Evolutionary conservation across 2,113 vertebrate species (phyloP).

Genomic region (Triplophysa dalaica): DNA sequence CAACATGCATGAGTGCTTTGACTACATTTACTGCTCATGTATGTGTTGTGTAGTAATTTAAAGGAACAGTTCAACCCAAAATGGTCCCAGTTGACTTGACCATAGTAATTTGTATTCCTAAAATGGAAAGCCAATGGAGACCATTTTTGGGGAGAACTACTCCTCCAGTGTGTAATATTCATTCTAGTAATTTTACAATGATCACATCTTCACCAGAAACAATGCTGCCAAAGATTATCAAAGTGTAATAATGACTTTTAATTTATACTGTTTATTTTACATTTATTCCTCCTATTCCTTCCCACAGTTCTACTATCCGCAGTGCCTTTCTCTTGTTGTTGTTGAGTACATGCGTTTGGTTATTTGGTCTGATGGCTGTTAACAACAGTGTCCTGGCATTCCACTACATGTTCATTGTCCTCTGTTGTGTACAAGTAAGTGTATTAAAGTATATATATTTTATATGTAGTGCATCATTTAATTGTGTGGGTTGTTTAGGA

Average conservation of each 20-base stretch:
- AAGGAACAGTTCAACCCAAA: too few relatives aligned
- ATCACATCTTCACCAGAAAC: not conserved
- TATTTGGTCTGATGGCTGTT: constrained; percentile 96
- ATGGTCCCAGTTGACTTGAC: too few relatives aligned
- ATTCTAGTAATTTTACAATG: not conserved
- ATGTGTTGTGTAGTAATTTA: too few relatives aligned
- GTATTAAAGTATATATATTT: not conserved
- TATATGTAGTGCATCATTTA: too few relatives aligned
- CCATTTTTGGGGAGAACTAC: too few relatives aligned
- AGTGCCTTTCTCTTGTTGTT: constrained; percentile 93
- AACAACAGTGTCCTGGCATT: constrained; percentile 98
- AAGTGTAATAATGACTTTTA: not conserved
- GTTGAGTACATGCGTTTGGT: constrained; percentile 92
- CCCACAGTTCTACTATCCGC: constrained; percentile 84
- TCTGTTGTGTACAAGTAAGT: constrained; percentile 92
- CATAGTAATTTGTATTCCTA: too few relatives aligned
- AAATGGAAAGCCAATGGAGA: too few relatives aligned
- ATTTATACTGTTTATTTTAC: not conserved
- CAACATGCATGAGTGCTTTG: not conserved
- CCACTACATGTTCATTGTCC: constrained; percentile 94
- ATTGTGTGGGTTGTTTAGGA: too few relatives aligned
- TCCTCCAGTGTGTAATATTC: not conserved
- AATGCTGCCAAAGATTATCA: not conserved
- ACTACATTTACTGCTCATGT: too few relatives aligned
- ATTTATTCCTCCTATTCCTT: constrained; percentile 1